Conservation (phyloP, 2,113 vertebrate species). For the Cyanoliseus patagonus region DNA sequence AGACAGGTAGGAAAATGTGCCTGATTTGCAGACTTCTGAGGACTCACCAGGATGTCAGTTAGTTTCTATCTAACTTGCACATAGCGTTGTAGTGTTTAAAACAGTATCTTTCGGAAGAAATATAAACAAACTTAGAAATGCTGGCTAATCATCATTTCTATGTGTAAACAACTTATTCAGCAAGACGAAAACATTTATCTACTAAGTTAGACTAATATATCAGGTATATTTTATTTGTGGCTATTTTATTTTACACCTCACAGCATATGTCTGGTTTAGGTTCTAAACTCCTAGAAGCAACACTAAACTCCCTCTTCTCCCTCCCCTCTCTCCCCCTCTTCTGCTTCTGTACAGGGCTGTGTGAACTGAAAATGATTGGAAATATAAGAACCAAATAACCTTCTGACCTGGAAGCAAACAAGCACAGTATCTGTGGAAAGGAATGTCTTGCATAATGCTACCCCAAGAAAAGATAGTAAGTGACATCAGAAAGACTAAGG, state of each 20-base stretch:
- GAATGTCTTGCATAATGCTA: not conserved
- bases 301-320: not conserved
- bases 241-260: not conserved
- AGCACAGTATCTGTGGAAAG: not conserved
- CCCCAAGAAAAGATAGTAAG: not conserved
- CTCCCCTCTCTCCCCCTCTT: not conserved
- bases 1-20: not conserved
- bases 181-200: not conserved
- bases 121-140: not conserved
- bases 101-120: not conserved
- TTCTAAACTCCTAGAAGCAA: not conserved
- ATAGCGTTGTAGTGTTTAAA: not conserved
- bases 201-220: not conserved
- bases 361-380: not conserved
- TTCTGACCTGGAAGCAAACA: not conserved
- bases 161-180: slow-evolving; percentile 1
- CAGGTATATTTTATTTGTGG: not conserved
- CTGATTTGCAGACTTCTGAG: not conserved
- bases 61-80: not conserved
- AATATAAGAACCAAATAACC: not conserved
- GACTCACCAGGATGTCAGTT: not conserved
- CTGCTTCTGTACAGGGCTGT: not conserved
- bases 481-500: not conserved
- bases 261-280: not conserved
- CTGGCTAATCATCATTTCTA: not conserved